Percentiles rank a stretch among this genome's conserved stretches.
These are phyloP conservation scores for Anadara kagoshimensis DNA, from an alignment of 1,140 invertebrate genomes.

Conservation along the genomic window DNA sequence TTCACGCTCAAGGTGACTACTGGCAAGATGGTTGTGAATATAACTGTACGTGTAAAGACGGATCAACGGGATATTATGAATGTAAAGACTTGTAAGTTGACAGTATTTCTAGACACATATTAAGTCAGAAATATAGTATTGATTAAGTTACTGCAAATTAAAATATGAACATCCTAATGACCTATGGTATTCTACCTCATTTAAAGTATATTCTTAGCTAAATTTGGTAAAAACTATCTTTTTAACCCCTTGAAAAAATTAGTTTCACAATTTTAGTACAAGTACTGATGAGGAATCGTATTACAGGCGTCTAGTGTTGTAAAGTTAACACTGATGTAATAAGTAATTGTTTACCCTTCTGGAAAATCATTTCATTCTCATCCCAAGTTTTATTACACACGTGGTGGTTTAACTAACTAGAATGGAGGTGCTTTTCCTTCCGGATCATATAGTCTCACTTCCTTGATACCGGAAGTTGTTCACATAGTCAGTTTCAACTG, in stretches of 20 bases:
- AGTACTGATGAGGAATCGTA: background rate
- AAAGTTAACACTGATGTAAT: too few relatives aligned
- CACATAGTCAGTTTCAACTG: too few relatives aligned
- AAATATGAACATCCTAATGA: background rate
- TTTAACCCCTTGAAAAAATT: too few relatives aligned
- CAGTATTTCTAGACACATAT: background rate
- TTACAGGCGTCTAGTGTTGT: too few relatives aligned
- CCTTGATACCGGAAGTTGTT: too few relatives aligned
- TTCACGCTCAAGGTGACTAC: constrained; percentile 37
- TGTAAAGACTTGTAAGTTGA: constrained; percentile 48
- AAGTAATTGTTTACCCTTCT: too few relatives aligned
- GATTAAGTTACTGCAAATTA: too few relatives aligned
- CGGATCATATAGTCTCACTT: too few relatives aligned
- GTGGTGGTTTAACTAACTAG: too few relatives aligned
- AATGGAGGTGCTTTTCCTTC: too few relatives aligned
- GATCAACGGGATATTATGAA: constrained; percentile 33
- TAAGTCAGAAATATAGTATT: background rate
- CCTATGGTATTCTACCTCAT: background rate
- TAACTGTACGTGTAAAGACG: constrained; percentile 52
- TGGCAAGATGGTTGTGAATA: constrained; percentile 58
- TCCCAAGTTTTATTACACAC: too few relatives aligned
- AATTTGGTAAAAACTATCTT: background rate
- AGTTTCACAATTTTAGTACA: background rate
- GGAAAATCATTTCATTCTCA: too few relatives aligned
- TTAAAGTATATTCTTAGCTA: background rate